phyloP scores from a whole-genome alignment of 2,113 vertebrate species.

The Henicopernis longicauda region DNA sequence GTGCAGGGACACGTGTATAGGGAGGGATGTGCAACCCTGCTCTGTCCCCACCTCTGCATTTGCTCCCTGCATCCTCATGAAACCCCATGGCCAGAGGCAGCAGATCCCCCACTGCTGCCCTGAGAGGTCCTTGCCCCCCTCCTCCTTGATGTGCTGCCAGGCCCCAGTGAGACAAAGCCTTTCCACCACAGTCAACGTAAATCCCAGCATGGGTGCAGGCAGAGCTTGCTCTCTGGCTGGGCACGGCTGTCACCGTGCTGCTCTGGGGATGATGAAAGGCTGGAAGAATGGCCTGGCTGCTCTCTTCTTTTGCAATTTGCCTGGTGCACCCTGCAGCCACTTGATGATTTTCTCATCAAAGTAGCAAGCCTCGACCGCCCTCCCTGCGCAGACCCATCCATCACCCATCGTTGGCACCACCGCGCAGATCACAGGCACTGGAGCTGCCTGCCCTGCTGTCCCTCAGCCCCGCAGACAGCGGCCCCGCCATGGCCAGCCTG shows the following conservation, averaged over 20 bases:
- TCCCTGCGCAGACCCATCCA: not conserved
- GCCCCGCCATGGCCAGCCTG: rapidly evolving
- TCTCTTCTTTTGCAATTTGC: not conserved
- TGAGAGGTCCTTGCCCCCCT: rapidly evolving
- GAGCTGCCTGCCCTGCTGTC: not conserved
- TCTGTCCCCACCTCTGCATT: not conserved
- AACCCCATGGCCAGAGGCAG: not conserved
- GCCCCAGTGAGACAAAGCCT: not conserved
- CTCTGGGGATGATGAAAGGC: not conserved
- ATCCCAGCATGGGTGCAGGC: not conserved
- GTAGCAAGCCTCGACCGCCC: not conserved
- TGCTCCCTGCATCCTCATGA: not conserved
- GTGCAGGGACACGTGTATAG: not conserved
- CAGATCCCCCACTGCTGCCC: not conserved
- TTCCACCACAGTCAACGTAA: not conserved
- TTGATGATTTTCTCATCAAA: constrained; percentile 41
- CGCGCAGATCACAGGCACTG: rapidly evolving
- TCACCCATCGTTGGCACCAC: not conserved
- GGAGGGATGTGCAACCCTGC: not conserved
- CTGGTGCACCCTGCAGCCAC: not conserved
- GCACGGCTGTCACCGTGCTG: rapidly evolving
- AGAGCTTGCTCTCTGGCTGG: not conserved
- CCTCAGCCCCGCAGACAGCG: not conserved
- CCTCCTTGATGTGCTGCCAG: not conserved
- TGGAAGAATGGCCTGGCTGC: not conserved